phyloP scores from a whole-genome alignment of 2,888 invertebrate species.

The Neoscelio sp. region DNA sequence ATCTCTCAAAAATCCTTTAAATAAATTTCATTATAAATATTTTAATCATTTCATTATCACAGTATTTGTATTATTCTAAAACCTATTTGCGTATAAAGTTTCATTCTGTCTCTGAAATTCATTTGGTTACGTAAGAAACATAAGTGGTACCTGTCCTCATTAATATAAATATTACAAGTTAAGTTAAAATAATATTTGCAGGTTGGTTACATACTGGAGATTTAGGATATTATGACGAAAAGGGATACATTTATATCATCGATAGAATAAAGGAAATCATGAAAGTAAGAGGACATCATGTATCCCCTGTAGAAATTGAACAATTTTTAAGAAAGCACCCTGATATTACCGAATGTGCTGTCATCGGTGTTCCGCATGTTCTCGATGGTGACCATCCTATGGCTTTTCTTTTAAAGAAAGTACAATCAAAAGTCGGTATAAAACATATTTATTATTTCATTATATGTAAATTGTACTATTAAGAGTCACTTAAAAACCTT shows the following conservation, averaged over 20 bases:
- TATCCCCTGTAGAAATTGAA: slow-evolving; percentile 74
- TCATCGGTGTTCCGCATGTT: slow-evolving; percentile 74
- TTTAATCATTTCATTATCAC: no score
- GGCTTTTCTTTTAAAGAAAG: slow-evolving; percentile 74
- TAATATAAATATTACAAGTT: no score
- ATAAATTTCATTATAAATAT: no score
- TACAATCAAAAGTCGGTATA: slow-evolving; percentile 69
- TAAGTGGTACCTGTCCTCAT: no score
- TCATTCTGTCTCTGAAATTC: no score
- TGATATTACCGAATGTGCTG: slow-evolving; percentile 75
- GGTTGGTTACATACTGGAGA: slow-evolving; percentile 77
- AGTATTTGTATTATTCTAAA: no score
- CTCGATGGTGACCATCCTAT: slow-evolving; percentile 76
- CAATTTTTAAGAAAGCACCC: slow-evolving; percentile 72
- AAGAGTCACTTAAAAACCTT: no score
- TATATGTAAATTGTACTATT: no score
- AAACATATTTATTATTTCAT: neutral
- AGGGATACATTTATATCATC: slow-evolving; percentile 72
- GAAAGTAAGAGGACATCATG: slow-evolving; percentile 72
- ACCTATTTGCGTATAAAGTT: no score
- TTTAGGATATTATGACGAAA: slow-evolving; percentile 74
- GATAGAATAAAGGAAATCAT: slow-evolving; percentile 76
- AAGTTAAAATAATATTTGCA: no score
- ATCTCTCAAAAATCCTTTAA: neutral
- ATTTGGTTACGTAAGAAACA: no score